A percentile compares a stretch with the other conserved stretches of the same genome.
phyloP scores from a whole-genome alignment of 2,797 vertebrate species.

The Hypotaenidia philippensis region DNA sequence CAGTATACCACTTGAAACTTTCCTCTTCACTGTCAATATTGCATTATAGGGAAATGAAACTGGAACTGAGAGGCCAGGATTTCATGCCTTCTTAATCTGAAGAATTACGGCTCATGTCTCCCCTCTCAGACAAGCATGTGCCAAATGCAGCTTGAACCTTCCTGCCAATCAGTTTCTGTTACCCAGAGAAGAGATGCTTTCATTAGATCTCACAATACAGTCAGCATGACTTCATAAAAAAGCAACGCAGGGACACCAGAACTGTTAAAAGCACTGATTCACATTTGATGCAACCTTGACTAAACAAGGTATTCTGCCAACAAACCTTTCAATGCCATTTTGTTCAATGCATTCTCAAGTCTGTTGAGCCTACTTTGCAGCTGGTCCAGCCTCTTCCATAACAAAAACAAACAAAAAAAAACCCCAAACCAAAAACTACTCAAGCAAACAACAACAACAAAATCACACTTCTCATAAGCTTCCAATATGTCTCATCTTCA shows the following conservation, averaged over 20 bases:
- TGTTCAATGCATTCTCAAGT: not conserved
- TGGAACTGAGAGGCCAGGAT: not conserved
- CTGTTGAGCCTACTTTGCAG: not conserved
- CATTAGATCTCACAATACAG: not conserved
- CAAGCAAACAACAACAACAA: too few relatives aligned
- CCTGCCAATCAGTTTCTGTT: not conserved
- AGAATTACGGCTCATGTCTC: not conserved
- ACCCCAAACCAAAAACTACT: too few relatives aligned
- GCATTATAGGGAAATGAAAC: not conserved
- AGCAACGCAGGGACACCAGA: not conserved
- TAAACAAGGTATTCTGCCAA: not conserved
- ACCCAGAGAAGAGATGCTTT: not conserved
- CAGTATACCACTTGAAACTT: not conserved
- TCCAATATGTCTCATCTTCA: not conserved
- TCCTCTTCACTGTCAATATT: not conserved
- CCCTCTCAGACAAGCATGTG: not conserved
- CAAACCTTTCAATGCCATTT: not conserved
- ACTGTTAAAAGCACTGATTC: not conserved
- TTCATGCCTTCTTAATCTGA: not conserved
- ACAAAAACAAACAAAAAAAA: not conserved
- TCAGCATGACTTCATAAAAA: not conserved
- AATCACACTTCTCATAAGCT: not conserved
- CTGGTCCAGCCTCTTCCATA: not conserved
- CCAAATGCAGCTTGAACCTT: not conserved
- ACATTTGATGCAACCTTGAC: not conserved